Evolutionary conservation across 2,797 vertebrate genomes (phyloP).

Genomic region (Sparidentex hasta): DNA sequence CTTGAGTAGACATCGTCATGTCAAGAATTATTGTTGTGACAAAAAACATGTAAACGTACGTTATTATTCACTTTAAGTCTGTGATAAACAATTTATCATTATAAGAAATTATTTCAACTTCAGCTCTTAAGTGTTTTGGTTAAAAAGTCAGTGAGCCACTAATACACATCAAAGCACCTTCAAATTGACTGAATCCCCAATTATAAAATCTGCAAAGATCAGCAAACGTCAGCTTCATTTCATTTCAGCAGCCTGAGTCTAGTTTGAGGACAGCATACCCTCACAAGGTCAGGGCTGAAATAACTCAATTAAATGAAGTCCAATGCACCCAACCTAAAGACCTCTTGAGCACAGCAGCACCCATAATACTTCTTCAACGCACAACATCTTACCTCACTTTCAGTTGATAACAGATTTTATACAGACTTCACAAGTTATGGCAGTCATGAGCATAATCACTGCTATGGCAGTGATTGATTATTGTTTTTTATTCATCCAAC

Average conservation of each 20-base stretch:
- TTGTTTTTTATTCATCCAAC: slow-evolving; percentile 59
- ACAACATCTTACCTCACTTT: slow-evolving; percentile 30
- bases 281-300: slow-evolving; percentile 26
- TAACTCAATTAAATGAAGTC: slow-evolving; percentile 48
- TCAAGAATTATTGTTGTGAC: neutral
- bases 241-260: slow-evolving; percentile 39
- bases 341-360: slow-evolving; percentile 1
- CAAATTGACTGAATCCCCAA: neutral
- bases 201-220: slow-evolving; percentile 2
- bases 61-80: neutral
- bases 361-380: slow-evolving; percentile 20
- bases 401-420: slow-evolving; percentile 25
- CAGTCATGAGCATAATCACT: slow-evolving; percentile 64
- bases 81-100: neutral
- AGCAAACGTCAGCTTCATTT: slow-evolving; percentile 5
- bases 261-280: slow-evolving; percentile 38
- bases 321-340: slow-evolving; percentile 5
- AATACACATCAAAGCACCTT: neutral
- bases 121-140: neutral
- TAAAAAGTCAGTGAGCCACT: neutral
- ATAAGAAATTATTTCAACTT: neutral
- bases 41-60: neutral
- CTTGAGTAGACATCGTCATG: neutral
- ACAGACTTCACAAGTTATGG: slow-evolving; percentile 56
- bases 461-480: slow-evolving; percentile 53